phyloP scores from a whole-genome alignment of 1,140 invertebrate genomes.

The Contarinia nasturtii region DNA sequence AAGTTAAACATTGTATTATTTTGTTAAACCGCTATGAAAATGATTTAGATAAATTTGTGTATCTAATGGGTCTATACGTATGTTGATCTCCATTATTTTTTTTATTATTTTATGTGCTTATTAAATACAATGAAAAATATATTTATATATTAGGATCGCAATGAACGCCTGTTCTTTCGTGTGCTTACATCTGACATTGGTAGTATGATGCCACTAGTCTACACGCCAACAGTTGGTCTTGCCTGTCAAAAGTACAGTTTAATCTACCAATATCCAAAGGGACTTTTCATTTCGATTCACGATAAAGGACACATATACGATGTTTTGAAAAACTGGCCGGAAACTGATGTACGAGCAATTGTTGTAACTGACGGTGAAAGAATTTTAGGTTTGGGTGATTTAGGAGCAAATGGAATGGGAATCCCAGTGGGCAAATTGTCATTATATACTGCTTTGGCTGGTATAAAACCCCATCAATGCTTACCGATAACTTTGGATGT shows the following conservation, averaged over 20 bases:
- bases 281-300: conserved; percentile 92
- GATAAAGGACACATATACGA: conserved; percentile 83
- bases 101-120: conserved; percentile 1
- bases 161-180: conserved; percentile 86
- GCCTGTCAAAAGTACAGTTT: conserved; percentile 94
- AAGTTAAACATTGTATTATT: conserved; percentile 48
- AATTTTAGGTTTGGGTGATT: conserved; percentile 80
- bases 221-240: conserved; percentile 81
- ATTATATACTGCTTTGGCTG: conserved; percentile 78
- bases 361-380: conserved; percentile 89
- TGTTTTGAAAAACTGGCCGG: conserved; percentile 63
- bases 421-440: conserved; percentile 83
- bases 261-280: conserved; percentile 75
- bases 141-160: conserved; percentile 57
- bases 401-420: conserved; percentile 89
- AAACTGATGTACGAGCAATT: conserved; percentile 71
- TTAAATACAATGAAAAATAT: not conserved
- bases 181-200: conserved; percentile 74
- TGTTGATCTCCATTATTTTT: conserved; percentile 12
- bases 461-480: conserved; percentile 77
- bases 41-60: conserved; percentile 64
- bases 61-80: conserved; percentile 51
- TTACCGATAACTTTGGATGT: conserved; percentile 81
- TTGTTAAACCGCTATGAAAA: conserved; percentile 51
- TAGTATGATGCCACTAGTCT: conserved; percentile 76